phyloP scores from a whole-genome alignment of 35 echinoderm and acorn worm species.

The Lytechinus variegatus region DNA sequence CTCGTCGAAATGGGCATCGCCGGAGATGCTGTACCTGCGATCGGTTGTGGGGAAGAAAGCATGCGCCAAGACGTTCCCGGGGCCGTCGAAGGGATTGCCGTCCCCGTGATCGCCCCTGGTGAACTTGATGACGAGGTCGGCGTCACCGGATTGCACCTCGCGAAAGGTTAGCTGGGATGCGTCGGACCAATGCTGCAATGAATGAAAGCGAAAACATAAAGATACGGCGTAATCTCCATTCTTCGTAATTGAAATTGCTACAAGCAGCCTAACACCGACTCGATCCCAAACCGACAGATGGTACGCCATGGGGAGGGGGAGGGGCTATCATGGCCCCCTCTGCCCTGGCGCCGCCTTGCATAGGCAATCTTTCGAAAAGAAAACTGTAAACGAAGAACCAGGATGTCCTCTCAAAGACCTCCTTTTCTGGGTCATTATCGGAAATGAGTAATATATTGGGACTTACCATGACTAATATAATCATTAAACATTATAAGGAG shows the following conservation, averaged over 20 bases:
- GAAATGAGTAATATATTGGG: not conserved
- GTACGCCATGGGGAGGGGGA: no score
- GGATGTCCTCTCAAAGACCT: not conserved
- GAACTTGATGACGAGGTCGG: slow-evolving; percentile 86
- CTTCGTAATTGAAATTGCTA: no score
- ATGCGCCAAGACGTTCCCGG: slow-evolving; percentile 74
- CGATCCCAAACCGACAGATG: no score
- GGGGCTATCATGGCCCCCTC: no score
- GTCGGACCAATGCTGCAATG: slow-evolving; percentile 65
- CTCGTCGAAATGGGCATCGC: slow-evolving; percentile 95
- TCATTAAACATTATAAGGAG: no score
- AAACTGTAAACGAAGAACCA: not conserved
- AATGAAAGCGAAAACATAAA: not conserved
- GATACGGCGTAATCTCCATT: no score
- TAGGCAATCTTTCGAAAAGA: no score
- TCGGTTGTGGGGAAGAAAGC: slow-evolving; percentile 70
- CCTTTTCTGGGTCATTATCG: not conserved
- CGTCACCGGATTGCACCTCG: not conserved
- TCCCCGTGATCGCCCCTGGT: slow-evolving; percentile 64
- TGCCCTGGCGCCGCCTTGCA: no score
- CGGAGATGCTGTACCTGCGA: slow-evolving; percentile 32
- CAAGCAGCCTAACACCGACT: no score
- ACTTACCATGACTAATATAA: not conserved
- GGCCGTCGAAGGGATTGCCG: slow-evolving; percentile 83
- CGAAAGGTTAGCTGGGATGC: slow-evolving; percentile 71